Evolutionary conservation across 1,140 invertebrate species (phyloP).

Genomic region (Hetaerina americana): DNA sequence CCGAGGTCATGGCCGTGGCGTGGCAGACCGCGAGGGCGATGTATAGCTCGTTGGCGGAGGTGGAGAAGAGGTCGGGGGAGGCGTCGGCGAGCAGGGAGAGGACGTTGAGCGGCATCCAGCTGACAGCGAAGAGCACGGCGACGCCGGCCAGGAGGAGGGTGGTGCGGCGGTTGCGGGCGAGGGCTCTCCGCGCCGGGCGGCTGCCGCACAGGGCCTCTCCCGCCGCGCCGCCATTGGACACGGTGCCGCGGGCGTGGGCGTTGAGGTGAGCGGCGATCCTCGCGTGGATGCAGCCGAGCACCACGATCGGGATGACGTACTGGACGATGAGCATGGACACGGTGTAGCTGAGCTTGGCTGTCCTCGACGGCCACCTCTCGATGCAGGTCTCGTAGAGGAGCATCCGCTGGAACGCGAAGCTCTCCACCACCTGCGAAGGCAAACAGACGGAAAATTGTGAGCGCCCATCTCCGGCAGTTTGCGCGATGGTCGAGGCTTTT

Average conservation of each 20-base stretch:
- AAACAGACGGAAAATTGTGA: too few species aligned
- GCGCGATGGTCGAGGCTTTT: too few species aligned
- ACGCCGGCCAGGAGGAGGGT: conserved; percentile 30
- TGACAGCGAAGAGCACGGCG: conserved; percentile 28
- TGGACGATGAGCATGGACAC: conserved; percentile 37
- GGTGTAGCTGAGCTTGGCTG: conserved; percentile 34
- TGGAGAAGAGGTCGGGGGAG: conserved; percentile 15
- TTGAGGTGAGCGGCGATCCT: conserved; percentile 34
- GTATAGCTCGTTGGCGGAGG: conserved; percentile 25
- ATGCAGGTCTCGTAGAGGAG: conserved; percentile 29
- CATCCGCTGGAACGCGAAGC: conserved; percentile 23
- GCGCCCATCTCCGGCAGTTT: too few species aligned
- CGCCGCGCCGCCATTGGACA: neutral
- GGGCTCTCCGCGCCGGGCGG: conserved; percentile 23
- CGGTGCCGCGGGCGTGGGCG: conserved; percentile 18
- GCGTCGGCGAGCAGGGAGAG: conserved; percentile 35
- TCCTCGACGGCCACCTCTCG: conserved; percentile 29
- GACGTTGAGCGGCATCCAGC: conserved; percentile 39
- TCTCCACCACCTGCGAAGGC: conserved; percentile 31
- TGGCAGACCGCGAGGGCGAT: conserved; percentile 38
- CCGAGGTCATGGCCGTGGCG: conserved; percentile 38
- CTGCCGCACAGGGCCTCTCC: conserved; percentile 17
- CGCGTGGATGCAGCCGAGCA: conserved; percentile 37
- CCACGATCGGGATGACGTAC: conserved; percentile 39
- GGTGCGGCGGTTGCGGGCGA: conserved; percentile 36